Base-by-base conservation (phyloP, 1,140 invertebrate species). In the Belonocnema kinseyi region DNA sequence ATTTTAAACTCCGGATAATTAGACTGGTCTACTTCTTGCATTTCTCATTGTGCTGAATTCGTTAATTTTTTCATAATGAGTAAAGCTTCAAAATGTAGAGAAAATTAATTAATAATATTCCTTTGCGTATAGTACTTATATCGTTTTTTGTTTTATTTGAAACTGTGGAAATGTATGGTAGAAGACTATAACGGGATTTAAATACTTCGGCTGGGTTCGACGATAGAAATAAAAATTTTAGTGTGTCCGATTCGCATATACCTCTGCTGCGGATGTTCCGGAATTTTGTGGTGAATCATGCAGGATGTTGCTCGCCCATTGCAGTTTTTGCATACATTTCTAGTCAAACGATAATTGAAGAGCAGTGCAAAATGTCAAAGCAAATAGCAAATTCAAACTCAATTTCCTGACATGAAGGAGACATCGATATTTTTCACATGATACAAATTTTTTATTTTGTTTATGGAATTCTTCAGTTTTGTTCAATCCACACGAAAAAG, bases 221-320 rank as follows among this genome's bases (percentile, higher is more conserved):
- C 17, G 53, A 14, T 58, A 58, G 33, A 58, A 58, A 58, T 58
- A 58, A 19, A 58, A 26, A 26, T 58, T 58, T 58, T 21, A 58
- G 12, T 12, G 19, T 26, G 19, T 21, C 33, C 26, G 58, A 10
- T 46, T 46, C 40, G 40, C 40, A 46, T 46, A 66, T 66, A 40
- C 58, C 26, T 66, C 33, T 66, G 26, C 33, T 33, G 26, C 26
- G 58, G 26, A 66, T 33, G 26, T 66, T 66, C 11, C 21, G 26
- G 58, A 16, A 66, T 40, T 66, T 66, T 10, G 58, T 66, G 13
- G 58, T 66, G 58, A 66, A 33, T 66, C 26, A 40, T 40, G 56
- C 26, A 40, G 58, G 58, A 66, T 26, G 11, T 12, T 33, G 53
- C n/a, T 14, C 21, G 26, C 56, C 56, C 19, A 66, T 33, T 10